Percentiles rank a stretch among this genome's conserved stretches.
These are phyloP conservation scores for Athrips mouffetella DNA, from an alignment of 2,888 invertebrate genomes.

Conservation along the genomic window DNA sequence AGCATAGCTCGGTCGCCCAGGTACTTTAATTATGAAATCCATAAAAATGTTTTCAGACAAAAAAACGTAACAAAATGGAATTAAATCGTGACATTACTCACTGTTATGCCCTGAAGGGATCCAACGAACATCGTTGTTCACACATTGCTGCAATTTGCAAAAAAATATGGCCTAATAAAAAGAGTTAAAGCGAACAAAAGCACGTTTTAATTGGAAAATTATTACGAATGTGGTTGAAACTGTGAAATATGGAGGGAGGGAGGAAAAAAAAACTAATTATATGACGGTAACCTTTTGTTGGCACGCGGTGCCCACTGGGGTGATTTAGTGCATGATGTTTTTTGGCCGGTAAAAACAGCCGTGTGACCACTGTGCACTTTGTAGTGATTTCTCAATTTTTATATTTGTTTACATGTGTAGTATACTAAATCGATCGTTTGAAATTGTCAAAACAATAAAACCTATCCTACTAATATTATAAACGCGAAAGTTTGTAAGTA, in stretches of 20 bases:
- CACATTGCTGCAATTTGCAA: slow-evolving; percentile 5
- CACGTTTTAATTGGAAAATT: slow-evolving; percentile 62
- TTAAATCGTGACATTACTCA: slow-evolving; percentile 9
- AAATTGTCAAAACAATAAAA: too few relatives aligned
- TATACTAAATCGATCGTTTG: too few relatives aligned
- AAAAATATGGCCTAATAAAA: slow-evolving; percentile 18
- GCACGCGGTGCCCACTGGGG: slow-evolving; percentile 32
- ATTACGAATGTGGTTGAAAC: slow-evolving; percentile 54
- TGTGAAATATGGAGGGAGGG: slow-evolving; percentile 53
- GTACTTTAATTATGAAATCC: not conserved
- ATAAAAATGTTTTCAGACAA: not conserved
- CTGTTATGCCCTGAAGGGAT: slow-evolving; percentile 4
- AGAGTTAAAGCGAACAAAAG: slow-evolving; percentile 33
- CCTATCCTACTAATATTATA: too few relatives aligned
- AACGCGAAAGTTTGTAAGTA: too few relatives aligned
- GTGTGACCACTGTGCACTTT: slow-evolving; percentile 23
- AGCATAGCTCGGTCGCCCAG: too few relatives aligned
- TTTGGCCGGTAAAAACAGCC: slow-evolving; percentile 31
- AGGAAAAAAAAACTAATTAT: slow-evolving; percentile 64
- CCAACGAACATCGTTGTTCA: not conserved
- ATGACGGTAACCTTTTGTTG: slow-evolving; percentile 50
- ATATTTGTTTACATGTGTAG: too few relatives aligned
- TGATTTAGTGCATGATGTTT: slow-evolving; percentile 51
- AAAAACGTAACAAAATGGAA: not conserved
- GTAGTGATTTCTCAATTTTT: not conserved